Conservation (phyloP, 2,797 vertebrate genomes). For the Antennarius maculatus region DNA sequence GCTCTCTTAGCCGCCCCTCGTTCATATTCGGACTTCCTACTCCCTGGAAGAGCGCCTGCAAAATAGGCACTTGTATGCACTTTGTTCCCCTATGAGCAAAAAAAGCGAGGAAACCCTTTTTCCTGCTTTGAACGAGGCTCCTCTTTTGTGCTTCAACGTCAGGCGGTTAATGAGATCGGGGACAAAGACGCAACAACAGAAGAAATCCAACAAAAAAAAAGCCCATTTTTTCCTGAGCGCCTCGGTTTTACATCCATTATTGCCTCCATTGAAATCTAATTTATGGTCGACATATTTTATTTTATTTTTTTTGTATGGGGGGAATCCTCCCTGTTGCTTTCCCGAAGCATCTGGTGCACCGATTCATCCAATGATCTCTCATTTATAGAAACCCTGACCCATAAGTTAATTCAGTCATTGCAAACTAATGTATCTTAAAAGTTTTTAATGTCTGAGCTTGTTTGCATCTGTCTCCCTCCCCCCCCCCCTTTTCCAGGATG, state of each 20-base stretch:
- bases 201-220: too few relatives aligned
- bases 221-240: constrained; percentile 9
- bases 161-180: too few relatives aligned
- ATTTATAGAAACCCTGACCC: constrained; percentile 38
- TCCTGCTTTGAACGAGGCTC: too few relatives aligned
- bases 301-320: too few relatives aligned
- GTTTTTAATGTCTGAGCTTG: constrained; percentile 21
- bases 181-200: too few relatives aligned
- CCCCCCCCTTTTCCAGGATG: constrained; percentile 78
- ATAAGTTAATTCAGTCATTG: constrained; percentile 9
- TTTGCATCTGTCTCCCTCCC: constrained; percentile 24
- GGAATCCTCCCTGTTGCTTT: not conserved
- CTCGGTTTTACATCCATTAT: constrained; percentile 18
- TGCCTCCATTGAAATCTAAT: constrained; percentile 9
- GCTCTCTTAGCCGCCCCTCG: constrained; percentile 4
- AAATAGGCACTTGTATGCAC: too few relatives aligned
- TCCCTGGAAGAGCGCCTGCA: not conserved
- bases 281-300: constrained; percentile 14
- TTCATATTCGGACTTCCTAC: constrained; percentile 21
- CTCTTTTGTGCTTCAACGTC: too few relatives aligned
- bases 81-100: too few relatives aligned
- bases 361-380: constrained; percentile 41
- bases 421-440: not conserved
- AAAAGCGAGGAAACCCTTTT: too few relatives aligned
- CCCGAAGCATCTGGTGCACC: constrained; percentile 39